Evolutionary conservation across 2,888 invertebrate species (phyloP), one percentile per base, ranked within the genome.

Genomic region (Coelinius sp.): DNA sequence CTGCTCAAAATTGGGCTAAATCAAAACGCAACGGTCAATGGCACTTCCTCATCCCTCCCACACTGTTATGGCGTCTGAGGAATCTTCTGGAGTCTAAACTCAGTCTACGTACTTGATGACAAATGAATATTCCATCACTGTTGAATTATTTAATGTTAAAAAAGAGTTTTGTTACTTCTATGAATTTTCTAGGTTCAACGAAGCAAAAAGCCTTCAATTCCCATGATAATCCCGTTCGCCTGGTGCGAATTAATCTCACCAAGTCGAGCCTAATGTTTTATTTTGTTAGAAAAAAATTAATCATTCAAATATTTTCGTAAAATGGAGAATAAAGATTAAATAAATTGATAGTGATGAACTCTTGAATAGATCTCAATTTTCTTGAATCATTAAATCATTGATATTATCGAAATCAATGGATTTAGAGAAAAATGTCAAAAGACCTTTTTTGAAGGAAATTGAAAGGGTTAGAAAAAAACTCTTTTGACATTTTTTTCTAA

Each of bases 21-120:
- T 83, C 85, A 66, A 88, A 88, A 75, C 84, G 89, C 83, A 84
- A 90, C 73, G 91, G 91, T 22, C 76, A 89, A 7, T 90, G 89
- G 87, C 89, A 89, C 73, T 89, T 89, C 71, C 75, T 76, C 66
- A 83, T 88, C 53, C 83, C 86, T 69, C 88, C 89, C 4, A 88
- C 89, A 0, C 12, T 83, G 8, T 52, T 78, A 7, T 87, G 86
- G 87, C 85, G 76, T 75, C 27, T 83, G 0, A 79, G 81, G 71
- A 77, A 79, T 71, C 71, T 68, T 10, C n/a, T 85, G 2, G 78
- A 73, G 41, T 65, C 79, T 20, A 80, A 80, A 66, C 14, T 85
- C 8, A 12, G n/a, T n/a, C n/a, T 66, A 14, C 49, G 64, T 14
- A 49, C 27, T 49, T 68, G 35, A 59, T 31, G 46, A 1, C 4